A percentile compares a stretch with the other conserved stretches of the same genome.
phyloP scores from a whole-genome alignment of 2,888 invertebrate species.

The Conistra vaccinii region DNA sequence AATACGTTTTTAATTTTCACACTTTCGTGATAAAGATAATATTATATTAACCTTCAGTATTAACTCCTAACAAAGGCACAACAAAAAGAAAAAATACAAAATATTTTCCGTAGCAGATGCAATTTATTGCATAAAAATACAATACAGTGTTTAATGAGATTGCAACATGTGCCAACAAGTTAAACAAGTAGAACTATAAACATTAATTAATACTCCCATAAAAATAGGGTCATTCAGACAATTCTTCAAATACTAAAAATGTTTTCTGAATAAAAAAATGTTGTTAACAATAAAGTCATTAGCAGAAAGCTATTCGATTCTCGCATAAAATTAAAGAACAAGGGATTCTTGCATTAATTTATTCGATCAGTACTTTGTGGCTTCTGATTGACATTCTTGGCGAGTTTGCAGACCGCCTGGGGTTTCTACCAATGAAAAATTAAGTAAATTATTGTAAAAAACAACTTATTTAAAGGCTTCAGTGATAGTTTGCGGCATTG shows the following conservation, averaged over 20 bases:
- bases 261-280: slow-evolving; percentile 64
- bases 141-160: slow-evolving; percentile 7
- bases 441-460: slow-evolving; percentile 46
- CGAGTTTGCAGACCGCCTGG: slow-evolving; percentile 64
- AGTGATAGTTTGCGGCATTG: not conserved
- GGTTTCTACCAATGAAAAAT: slow-evolving; percentile 44
- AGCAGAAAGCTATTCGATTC: slow-evolving; percentile 73
- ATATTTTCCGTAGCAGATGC: slow-evolving; percentile 26
- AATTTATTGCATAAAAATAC: not conserved
- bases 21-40: slow-evolving; percentile 1
- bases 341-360: slow-evolving; percentile 75
- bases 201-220: slow-evolving; percentile 36
- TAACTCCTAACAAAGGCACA: not conserved
- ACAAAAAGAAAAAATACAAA: not conserved
- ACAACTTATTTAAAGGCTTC: slow-evolving; percentile 5
- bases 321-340: slow-evolving; percentile 77
- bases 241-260: slow-evolving; percentile 65
- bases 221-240: slow-evolving; percentile 49
- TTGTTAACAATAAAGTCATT: slow-evolving; percentile 82
- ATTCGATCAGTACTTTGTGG: slow-evolving; percentile 62
- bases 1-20: slow-evolving; percentile 3
- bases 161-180: slow-evolving; percentile 17
- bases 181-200: slow-evolving; percentile 16
- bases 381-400: slow-evolving; percentile 59
- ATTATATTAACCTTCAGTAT: not conserved